phyloP scores from a whole-genome alignment of 2,797 vertebrate species.

The Sparus aurata region DNA sequence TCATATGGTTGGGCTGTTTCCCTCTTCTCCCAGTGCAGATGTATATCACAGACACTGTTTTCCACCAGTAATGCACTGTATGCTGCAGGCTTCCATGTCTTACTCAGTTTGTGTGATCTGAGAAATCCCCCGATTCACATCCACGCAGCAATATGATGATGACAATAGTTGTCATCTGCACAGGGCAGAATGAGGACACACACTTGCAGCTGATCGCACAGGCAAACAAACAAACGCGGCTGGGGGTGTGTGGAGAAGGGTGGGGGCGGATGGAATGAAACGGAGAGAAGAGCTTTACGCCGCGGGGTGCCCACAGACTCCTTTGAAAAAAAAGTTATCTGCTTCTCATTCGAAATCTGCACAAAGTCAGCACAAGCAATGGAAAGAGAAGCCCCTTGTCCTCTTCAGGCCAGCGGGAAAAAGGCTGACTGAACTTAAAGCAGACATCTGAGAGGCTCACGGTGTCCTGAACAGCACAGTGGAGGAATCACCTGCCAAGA shows the following conservation, averaged over 20 bases:
- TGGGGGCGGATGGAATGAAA: constrained; percentile 18
- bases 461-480: constrained; percentile 45
- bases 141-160: constrained; percentile 50
- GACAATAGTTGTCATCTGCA: constrained; percentile 60
- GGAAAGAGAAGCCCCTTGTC: constrained; percentile 69
- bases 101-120: constrained; percentile 47
- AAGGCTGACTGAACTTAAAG: constrained; percentile 75
- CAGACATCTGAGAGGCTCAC: constrained; percentile 71
- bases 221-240: constrained; percentile 60
- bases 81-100: constrained; percentile 45
- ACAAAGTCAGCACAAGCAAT: constrained; percentile 75
- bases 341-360: constrained; percentile 65
- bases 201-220: constrained; percentile 76
- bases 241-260: constrained; percentile 22
- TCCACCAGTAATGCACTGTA: constrained; percentile 11
- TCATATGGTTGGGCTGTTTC: constrained; percentile 5
- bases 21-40: constrained; percentile 12
- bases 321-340: constrained; percentile 38
- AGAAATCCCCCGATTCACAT: constrained; percentile 46
- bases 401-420: constrained; percentile 57
- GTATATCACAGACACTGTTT: constrained; percentile 25
- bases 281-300: constrained; percentile 27
- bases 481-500: constrained; percentile 41
- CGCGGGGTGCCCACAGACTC: constrained; percentile 40
- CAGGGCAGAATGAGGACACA: constrained; percentile 69